Percentiles rank a stretch among this genome's conserved stretches.
Conservation (phyloP, 2,797 vertebrate genomes). For the Hypotaenidia okinawae region DNA sequence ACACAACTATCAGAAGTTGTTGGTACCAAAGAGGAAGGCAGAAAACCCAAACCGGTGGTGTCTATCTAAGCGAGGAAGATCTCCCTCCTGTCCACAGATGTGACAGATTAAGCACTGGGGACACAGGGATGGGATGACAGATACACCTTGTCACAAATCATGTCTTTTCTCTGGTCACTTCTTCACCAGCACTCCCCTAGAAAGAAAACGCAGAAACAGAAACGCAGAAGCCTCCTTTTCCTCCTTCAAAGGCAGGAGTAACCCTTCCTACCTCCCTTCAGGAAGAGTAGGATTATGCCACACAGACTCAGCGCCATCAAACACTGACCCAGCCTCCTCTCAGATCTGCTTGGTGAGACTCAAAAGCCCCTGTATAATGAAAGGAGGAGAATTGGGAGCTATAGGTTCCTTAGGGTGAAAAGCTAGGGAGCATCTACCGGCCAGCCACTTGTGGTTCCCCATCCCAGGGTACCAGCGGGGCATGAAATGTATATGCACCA, state of each 20-base stretch:
- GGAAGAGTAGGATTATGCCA: not conserved
- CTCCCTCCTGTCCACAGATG: not conserved
- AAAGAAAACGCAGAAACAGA: not conserved
- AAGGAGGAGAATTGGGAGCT: not conserved
- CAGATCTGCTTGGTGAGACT: not conserved
- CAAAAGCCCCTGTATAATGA: not conserved
- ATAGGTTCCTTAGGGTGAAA: not conserved
- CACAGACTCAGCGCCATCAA: not conserved
- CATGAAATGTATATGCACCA: not conserved
- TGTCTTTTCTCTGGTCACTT: not conserved
- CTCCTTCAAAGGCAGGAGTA: not conserved
- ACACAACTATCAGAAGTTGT: not conserved
- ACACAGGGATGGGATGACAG: rapidly evolving
- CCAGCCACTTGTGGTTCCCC: not conserved
- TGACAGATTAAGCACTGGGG: not conserved
- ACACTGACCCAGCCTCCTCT: not conserved
- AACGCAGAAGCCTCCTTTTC: not conserved
- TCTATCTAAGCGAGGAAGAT: not conserved
- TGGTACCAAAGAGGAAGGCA: not conserved
- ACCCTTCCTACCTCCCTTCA: not conserved
- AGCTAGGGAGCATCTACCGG: not conserved
- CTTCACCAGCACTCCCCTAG: not conserved
- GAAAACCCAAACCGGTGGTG: not conserved
- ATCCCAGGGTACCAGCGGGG: not conserved
- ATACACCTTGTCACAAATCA: not conserved